Base-by-base conservation (phyloP, 1,140 invertebrate genomes). In the Scaptomyza pallida region DNA sequence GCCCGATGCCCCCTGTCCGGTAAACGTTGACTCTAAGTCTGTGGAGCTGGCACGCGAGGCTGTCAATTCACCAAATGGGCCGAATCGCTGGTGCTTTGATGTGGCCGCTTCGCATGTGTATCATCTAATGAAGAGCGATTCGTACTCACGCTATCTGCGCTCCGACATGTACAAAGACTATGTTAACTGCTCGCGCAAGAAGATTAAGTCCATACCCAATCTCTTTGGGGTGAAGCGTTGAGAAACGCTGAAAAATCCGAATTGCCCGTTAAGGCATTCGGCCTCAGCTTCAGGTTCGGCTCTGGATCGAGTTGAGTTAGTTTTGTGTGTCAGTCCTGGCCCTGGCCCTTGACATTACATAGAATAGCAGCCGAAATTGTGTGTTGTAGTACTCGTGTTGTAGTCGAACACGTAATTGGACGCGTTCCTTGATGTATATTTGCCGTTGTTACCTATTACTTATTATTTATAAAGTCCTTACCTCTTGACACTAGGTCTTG, bases 81-180 rank as follows among this genome's bases (percentile, higher is more conserved):
- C 95, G 9, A 97, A 97, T 92, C 93, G 98, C 82, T 99, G 98
- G 95, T 97, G 96, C 74, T 99, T 99, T 92, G 98, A 99, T 91
- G 96, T 98, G 90, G 99, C 99, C 47, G 91, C 91, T 96, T 97
- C 98, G 6, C 99, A 99, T 92, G 98, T 99, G 23, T 99, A 99
- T 92, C 98, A 99, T 91, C 93, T 99, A 62, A 99, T 99, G 99
- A 99, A 99, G 91, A 98, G 97, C 81, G 99, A 99, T 92, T 98
- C 97, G 81, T 99, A 99, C 91, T 98, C 97, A 40, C 94, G 99
- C 71, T 99, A 99, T 92, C 93, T 99, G 56, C 95, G 99, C 50
- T 99, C 99, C 2, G 99, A 99, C 86, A 98, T 99, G 96, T 99
- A 99, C 92, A 99, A 99, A 94, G 98, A 99, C 79, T 98, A 97